Base-by-base conservation (phyloP, 1,140 invertebrate genomes). In the Homalodisca vitripennis region DNA sequence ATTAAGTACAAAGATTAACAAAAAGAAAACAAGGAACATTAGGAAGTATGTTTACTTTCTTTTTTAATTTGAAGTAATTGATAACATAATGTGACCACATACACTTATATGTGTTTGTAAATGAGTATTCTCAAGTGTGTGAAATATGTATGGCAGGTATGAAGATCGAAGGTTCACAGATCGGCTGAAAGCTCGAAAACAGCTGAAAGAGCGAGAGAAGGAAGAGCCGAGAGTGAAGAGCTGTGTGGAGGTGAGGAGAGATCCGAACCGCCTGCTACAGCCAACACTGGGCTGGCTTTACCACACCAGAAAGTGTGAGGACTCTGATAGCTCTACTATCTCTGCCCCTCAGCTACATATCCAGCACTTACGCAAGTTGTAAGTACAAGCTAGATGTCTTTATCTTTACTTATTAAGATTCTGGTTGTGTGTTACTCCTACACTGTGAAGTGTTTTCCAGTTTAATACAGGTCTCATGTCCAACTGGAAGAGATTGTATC, bases 131-230 rank as follows among this genome's bases (percentile, higher is more conserved):
- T 41, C 17, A 41, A 41, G 34, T 41, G 6, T 41, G 6, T 41
- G 17, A 17, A 10, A 41, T 10, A 41, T 41, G 34, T 41, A 10
- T 41, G 6, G 34, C 34, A 60, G 55, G 55, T 60, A 60, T 30
- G 55, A 60, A 30, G 55, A 60, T 24, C 14, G 55, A 2, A 60
- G 55, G n/a, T 60, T 60, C 29, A 60, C 55, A 30, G 55, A 60
- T 6, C 22, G 55, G 3, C 55, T 27, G 27, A 26, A 10, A 29
- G 55, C 55, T 6, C 26, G 29, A 27, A 30, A 27, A n/a, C 55
- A 60, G 55, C 22, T 13, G 14, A 41, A 41, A 17, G 6, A 41
- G 6, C 55, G 29, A 24, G 24, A 14, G 22, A 60, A 60, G n/a
- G 14, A 13, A 10, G 24, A 60, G 26, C 55, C 55, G 2, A 26